Percentiles rank a stretch among this genome's conserved stretches.
phyloP scores from a whole-genome alignment of 2,888 invertebrate genomes.

The Camptogramma bilineatum region DNA sequence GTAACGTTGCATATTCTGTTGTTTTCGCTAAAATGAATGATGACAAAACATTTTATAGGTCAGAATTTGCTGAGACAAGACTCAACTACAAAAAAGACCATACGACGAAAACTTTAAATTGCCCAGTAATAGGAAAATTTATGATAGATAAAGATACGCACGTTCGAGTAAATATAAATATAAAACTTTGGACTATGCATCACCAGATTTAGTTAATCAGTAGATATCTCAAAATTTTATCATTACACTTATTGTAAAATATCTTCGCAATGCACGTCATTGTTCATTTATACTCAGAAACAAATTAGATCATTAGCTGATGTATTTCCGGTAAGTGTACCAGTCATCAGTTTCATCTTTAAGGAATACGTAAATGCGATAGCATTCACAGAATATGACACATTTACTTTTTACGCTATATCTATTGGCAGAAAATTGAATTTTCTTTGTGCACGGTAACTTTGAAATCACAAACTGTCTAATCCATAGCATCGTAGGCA shows the following conservation, averaged over 20 bases:
- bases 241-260: not conserved
- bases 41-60: too few species aligned
- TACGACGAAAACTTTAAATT: too few species aligned
- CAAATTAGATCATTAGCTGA: slow-evolving; percentile 41
- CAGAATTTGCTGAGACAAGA: too few species aligned
- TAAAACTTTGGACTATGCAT: slow-evolving; percentile 13
- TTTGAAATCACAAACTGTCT: not conserved
- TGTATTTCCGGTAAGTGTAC: slow-evolving; percentile 35
- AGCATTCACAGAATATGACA: slow-evolving; percentile 39
- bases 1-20: too few species aligned
- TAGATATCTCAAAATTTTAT: not conserved
- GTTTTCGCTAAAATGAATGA: too few species aligned
- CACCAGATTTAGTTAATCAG: slow-evolving; percentile 3
- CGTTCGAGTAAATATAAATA: not conserved
- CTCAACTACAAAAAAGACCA: too few species aligned
- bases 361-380: slow-evolving; percentile 33
- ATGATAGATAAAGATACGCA: not conserved
- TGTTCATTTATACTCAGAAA: slow-evolving; percentile 27
- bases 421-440: not conserved
- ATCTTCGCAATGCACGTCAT: not conserved
- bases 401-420: slow-evolving; percentile 20
- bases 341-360: slow-evolving; percentile 39
- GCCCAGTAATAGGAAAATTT: not conserved
- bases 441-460: not conserved
- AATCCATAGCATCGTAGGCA: not conserved